Conservation (phyloP, 2,888 invertebrate genomes). For the Sialis fuliginosa region DNA sequence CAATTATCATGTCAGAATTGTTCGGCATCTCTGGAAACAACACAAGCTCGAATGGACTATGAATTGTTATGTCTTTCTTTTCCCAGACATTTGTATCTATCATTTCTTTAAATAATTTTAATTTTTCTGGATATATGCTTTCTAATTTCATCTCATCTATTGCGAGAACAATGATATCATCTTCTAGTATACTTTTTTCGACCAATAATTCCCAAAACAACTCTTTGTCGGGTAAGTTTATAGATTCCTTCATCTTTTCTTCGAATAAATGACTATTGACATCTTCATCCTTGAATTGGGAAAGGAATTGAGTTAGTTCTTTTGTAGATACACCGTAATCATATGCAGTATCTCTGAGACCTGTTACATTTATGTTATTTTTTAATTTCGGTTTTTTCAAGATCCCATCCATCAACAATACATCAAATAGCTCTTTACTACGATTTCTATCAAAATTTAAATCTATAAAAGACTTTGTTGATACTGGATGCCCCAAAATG, state of each 20-base stretch:
- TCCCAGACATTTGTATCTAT: neutral
- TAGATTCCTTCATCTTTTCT: conserved; percentile 3
- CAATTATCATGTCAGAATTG: neutral
- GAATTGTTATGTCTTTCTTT: neutral
- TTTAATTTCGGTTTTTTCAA: conserved; percentile 1
- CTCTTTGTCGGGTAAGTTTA: conserved; percentile 8
- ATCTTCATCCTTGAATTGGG: neutral
- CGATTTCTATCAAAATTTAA: no score
- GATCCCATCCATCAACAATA: conserved; percentile 3
- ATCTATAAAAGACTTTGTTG: no score
- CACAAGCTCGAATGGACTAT: conserved; percentile 1
- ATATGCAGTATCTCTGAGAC: conserved; percentile 1
- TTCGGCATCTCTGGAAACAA: neutral
- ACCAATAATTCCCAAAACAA: conserved; percentile 10
- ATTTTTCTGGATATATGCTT: conserved; percentile 5
- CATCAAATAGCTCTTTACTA: conserved; percentile 4
- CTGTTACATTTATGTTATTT: conserved; percentile 1
- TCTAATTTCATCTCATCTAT: conserved; percentile 6
- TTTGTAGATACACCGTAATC: conserved; percentile 4
- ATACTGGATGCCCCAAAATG: conserved; percentile 8
- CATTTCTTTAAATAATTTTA: conserved; percentile 3
- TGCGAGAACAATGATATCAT: conserved; percentile 8
- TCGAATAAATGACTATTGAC: conserved; percentile 4
- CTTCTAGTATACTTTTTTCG: conserved; percentile 4
- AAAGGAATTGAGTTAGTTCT: neutral